phyloP scores from a whole-genome alignment of 2,888 invertebrate genomes.

The Onchidella celtica region DNA sequence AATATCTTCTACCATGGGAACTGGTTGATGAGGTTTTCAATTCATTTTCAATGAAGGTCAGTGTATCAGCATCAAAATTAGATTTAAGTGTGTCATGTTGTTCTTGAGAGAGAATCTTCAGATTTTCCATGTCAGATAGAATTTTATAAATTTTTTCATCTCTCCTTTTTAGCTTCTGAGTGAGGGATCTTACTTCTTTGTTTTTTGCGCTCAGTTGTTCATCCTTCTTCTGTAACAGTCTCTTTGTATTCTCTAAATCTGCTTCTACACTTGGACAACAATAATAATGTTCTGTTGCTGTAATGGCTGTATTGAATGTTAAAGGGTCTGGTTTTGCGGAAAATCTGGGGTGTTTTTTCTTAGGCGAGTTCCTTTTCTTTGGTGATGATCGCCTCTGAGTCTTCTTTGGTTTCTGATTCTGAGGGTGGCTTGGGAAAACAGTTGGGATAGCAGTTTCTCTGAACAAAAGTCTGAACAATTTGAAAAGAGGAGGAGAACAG shows the following conservation, averaged over 20 bases:
- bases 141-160: conserved; percentile 4
- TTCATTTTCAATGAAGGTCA: conserved; percentile 20
- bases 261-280: neutral
- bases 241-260: neutral
- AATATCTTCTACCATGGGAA: conserved; percentile 8
- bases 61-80: conserved; percentile 8
- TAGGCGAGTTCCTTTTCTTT: conserved; percentile 2
- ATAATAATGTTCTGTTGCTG: neutral
- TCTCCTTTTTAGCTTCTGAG: conserved; percentile 17
- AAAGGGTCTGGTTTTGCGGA: neutral
- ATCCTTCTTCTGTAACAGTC: neutral
- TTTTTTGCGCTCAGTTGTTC: neutral
- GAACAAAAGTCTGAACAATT: too few species aligned
- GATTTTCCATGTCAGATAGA: neutral
- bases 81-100: conserved; percentile 8
- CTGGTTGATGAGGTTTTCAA: neutral
- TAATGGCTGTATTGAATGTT: neutral
- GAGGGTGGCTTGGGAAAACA: neutral
- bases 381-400: neutral
- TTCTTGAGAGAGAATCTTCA: conserved; percentile 2
- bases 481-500: too few species aligned
- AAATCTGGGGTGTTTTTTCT: neutral
- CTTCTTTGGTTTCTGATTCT: neutral
- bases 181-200: conserved; percentile 4
- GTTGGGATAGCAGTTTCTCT: neutral